Conservation (phyloP, 2,797 vertebrate genomes). For the Chrosomus eos region DNA sequence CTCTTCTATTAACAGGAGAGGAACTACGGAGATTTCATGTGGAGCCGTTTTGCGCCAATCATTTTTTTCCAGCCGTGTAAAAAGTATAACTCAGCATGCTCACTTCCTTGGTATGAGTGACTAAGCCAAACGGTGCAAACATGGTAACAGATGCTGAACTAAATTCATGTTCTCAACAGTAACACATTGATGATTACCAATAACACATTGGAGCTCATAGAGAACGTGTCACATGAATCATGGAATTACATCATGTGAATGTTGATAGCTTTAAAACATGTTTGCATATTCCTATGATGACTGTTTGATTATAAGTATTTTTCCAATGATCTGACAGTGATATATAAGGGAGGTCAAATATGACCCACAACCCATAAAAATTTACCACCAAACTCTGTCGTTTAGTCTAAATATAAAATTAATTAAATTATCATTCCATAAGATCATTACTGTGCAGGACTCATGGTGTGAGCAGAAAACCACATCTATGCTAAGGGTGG, state of each 20-base stretch:
- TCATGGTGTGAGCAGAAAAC: conserved; percentile 45
- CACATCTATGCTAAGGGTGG: conserved; percentile 42
- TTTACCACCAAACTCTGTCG: conserved; percentile 19
- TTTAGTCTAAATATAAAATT: conserved; percentile 41
- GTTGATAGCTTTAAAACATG: conserved; percentile 9
- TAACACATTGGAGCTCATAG: conserved; percentile 14
- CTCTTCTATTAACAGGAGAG: conserved; percentile 33
- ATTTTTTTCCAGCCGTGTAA: conserved; percentile 32
- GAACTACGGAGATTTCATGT: conserved; percentile 7
- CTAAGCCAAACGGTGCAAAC: conserved; percentile 38
- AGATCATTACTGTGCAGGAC: conserved; percentile 37
- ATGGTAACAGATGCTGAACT: conserved; percentile 18
- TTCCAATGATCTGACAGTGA: background rate
- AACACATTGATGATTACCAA: conserved; percentile 26
- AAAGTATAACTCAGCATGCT: conserved; percentile 40
- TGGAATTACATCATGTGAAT: background rate
- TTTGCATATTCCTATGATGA: conserved; percentile 12
- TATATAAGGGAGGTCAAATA: conserved; percentile 2
- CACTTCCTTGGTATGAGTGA: conserved; percentile 33
- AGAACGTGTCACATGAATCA: background rate
- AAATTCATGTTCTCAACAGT: conserved; percentile 20
- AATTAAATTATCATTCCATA: conserved; percentile 49
- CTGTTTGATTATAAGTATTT: conserved; percentile 22
- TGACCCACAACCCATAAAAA: background rate
- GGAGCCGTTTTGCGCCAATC: conserved; percentile 25